Evolutionary conservation across 1,140 invertebrate genomes (phyloP).

Genomic region (Drosophila willistoni): DNA sequence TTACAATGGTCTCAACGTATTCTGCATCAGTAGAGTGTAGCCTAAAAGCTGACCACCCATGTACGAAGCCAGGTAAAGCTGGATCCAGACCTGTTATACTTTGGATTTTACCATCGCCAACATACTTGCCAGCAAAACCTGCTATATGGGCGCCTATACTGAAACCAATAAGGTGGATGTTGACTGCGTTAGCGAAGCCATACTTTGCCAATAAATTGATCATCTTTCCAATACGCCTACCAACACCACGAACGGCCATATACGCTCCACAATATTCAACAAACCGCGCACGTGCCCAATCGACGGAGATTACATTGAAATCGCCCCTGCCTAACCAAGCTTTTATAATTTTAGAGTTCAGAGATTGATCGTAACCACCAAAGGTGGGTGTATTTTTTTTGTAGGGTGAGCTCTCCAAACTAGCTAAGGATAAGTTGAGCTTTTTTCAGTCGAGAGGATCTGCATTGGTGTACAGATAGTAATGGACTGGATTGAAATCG

Average conservation of each 20-base stretch:
- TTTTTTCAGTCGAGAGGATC: constrained; percentile 25
- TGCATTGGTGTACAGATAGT: constrained; percentile 66
- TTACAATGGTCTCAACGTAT: constrained; percentile 84
- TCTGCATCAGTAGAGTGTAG: constrained; percentile 81
- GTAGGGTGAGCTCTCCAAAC: too few relatives aligned
- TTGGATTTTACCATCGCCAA: constrained; percentile 50
- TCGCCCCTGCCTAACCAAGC: constrained; percentile 83
- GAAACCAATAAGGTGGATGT: constrained; percentile 59
- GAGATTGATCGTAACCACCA: constrained; percentile 26
- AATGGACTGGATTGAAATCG: constrained; percentile 41
- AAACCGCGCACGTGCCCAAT: constrained; percentile 84
- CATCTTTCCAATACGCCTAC: constrained; percentile 60
- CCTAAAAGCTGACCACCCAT: constrained; percentile 43
- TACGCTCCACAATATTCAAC: constrained; percentile 83
- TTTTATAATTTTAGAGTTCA: constrained; percentile 58
- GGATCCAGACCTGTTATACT: constrained; percentile 83
- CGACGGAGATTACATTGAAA: constrained; percentile 85
- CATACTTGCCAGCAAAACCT: constrained; percentile 84
- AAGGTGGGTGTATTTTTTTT: constrained; percentile 31
- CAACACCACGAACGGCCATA: constrained; percentile 83
- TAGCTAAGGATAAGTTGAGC: too few relatives aligned
- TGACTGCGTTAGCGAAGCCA: background rate
- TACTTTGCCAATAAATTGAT: constrained; percentile 59
- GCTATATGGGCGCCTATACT: constrained; percentile 84
- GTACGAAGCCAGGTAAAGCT: constrained; percentile 80